Conservation (phyloP, 2,113 vertebrate genomes). For the Patagioenas fasciata region DNA sequence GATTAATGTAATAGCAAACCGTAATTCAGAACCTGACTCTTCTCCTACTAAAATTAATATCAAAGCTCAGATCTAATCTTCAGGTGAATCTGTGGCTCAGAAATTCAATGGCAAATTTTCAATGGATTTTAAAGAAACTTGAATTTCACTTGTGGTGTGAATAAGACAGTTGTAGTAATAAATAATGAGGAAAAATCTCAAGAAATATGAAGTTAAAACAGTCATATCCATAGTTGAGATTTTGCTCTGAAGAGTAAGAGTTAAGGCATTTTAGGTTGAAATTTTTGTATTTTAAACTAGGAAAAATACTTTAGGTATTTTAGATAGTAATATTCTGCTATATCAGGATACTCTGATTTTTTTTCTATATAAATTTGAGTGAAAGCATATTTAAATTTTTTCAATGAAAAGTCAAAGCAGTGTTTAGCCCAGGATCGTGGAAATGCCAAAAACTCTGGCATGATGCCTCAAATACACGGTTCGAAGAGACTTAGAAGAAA, state of each 20-base stretch:
- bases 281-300: not conserved
- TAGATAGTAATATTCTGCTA: not conserved
- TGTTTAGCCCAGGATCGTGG: not conserved
- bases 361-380: not conserved
- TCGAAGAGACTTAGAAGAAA: not conserved
- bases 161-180: not conserved
- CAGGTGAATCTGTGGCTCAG: not conserved
- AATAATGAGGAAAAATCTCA: not conserved
- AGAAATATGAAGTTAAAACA: not conserved
- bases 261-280: not conserved
- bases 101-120: not conserved
- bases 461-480: not conserved
- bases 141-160: not conserved
- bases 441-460: not conserved
- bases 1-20: not conserved
- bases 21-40: not conserved
- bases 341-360: not conserved
- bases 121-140: not conserved
- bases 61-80: not conserved
- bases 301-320: not conserved
- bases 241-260: not conserved
- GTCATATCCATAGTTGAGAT: not conserved
- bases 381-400: not conserved
- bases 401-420: not conserved
- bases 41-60: not conserved